Percentiles rank a stretch among this genome's conserved stretches.
These are phyloP conservation scores for Alitta virens DNA, from an alignment of 2,888 invertebrate genomes.

Conservation along the genomic window DNA sequence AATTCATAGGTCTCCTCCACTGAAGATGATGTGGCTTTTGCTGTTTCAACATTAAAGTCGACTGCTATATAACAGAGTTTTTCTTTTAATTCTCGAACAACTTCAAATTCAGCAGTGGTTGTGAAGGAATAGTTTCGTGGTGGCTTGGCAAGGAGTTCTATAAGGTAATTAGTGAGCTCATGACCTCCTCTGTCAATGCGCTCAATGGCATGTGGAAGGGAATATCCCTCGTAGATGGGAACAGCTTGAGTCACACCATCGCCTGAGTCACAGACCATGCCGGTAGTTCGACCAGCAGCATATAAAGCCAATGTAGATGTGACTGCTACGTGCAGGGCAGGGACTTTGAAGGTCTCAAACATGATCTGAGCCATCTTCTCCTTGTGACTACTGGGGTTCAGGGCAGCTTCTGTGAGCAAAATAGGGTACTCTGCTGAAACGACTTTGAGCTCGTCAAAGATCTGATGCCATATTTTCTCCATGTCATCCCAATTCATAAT, in stretches of 20 bases:
- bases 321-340: background rate
- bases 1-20: slow-evolving; percentile 45
- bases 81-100: background rate
- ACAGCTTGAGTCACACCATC: background rate
- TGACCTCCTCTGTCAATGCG: background rate
- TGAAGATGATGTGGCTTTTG: background rate
- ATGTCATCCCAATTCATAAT: slow-evolving; percentile 59
- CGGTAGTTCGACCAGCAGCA: background rate
- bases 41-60: background rate
- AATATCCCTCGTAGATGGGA: background rate
- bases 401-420: background rate
- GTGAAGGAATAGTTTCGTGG: background rate
- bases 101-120: background rate
- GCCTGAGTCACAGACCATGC: background rate
- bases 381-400: background rate
- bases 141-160: background rate
- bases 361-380: background rate
- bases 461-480: slow-evolving; percentile 98
- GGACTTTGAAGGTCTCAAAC: background rate
- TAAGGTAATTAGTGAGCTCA: background rate
- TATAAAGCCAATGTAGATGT: background rate
- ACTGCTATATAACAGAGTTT: background rate
- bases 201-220: background rate
- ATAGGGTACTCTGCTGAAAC: background rate
- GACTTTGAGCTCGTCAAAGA: background rate